Evolutionary conservation across 2,888 invertebrate genomes (phyloP), one percentile per base, ranked within the genome.

Genomic region (Encarsia formosa): DNA sequence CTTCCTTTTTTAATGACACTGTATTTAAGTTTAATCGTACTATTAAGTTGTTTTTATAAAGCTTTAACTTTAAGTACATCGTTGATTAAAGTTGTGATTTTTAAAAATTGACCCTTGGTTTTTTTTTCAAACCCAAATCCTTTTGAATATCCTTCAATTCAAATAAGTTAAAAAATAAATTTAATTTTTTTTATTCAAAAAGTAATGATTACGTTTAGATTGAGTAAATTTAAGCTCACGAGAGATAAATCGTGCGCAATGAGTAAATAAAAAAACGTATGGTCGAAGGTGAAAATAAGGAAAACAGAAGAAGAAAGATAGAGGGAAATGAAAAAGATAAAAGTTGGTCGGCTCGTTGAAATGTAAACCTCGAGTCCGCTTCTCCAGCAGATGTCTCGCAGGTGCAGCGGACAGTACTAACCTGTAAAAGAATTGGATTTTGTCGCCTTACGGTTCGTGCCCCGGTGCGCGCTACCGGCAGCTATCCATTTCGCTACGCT

Each of bases 401-500:
- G 64, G 60, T 65, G 64, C 58, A 61, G 56, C 58, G 58, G 61
- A 65, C 62, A 63, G 64, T 56, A 57, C 59, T 64, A 63, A 64
- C 63, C 63, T 60, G 61, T 58, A 57, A 64, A 65, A 62, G 63
- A 65, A 68, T 65, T 68, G 63, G 63, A 67, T 67, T 67, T 55
- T 59, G 58, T 59, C 59, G 60, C 56, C 56, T 64, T 59, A 54
- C 59, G 56, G 39, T 46, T 42, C 48, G 39, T 40, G 31, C 32
- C 31, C 39, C n/a, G n/a, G n/a, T n/a, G n/a, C n/a, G n/a, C n/a
- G 34, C 13, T 18, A 15, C 23, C 48, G 37, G 22, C 32, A 43
- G 16, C 32, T 41, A 46, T 18, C 41, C 54, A 54, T 50, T 54
- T 47, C 47, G 49, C 50, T 40, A 47, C 37, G 40, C 38, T n/a